Evolutionary conservation across 2,797 vertebrate species (phyloP), one percentile per base, ranked within the genome.

Genomic region (Poeciliopsis gracilis): DNA sequence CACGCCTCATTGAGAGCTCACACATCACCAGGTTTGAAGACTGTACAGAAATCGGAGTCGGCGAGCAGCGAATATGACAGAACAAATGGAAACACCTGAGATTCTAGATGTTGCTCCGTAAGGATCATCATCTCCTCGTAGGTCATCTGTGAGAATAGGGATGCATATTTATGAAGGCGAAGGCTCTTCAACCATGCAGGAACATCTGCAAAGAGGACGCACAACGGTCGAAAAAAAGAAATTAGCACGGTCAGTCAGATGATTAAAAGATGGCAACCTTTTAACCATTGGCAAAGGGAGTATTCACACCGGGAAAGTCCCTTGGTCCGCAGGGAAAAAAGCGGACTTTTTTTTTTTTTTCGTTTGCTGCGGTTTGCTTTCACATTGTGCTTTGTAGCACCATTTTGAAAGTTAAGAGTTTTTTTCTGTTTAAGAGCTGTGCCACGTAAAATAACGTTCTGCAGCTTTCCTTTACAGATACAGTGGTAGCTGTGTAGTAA

Each of bases 71-170:
- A 81, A 51, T 73, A 72, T 45, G 74, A 77, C 82, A 79, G 41
- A 59, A 45, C 80, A 75, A 73, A 70, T 16, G 83, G 82, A 85
- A 86, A 88, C 87, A 99, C 98, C 97, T 99, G 98, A 0, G 97
- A 97, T 93, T 99, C 98, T 76, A 99, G 93, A 89, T 98, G 98
- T 36, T 97, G 97, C 88, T 99, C 98, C 0, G 97, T 98, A 83
- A 99, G 95, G 43, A 97, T 97, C 97, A 99, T 99, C 98, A 99
- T 99, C 91, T 99, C 98, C 73, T 99, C 98, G 0, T 99, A 99
- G 79, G 94, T 97, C 97, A 99, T 97, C 93, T 99, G 98, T 71
- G 97, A 97, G 91, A 99, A 99, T 41, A 99, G 96, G 5, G 97
- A 97, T 1, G 97, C 97, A 15, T 99, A 99, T 92, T 99, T 99